Conservation (phyloP, 2,797 vertebrate genomes). For the Sebastes dallii region DNA sequence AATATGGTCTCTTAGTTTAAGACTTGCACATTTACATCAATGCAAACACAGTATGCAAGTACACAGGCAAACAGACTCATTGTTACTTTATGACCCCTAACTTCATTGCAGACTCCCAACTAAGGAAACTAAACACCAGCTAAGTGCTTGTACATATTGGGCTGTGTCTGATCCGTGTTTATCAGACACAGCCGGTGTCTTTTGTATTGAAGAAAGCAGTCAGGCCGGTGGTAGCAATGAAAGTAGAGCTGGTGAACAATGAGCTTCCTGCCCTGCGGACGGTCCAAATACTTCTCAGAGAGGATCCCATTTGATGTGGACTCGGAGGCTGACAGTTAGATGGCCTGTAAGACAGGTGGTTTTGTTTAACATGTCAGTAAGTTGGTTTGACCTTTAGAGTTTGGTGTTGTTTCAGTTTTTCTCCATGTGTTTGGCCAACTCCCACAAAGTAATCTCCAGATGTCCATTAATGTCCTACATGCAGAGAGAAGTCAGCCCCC, state of each 20-base stretch:
- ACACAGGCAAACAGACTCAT: slow-evolving; percentile 42
- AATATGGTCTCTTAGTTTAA: slow-evolving; percentile 54
- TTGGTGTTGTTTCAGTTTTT: slow-evolving; percentile 22
- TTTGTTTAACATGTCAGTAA: slow-evolving; percentile 25
- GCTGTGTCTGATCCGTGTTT: slow-evolving; percentile 7
- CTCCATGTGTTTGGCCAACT: neutral
- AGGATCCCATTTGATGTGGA: slow-evolving; percentile 56
- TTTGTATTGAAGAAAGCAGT: slow-evolving; percentile 33
- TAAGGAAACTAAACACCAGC: slow-evolving; percentile 41
- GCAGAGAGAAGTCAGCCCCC: slow-evolving; percentile 6
- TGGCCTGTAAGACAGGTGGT: slow-evolving; percentile 65
- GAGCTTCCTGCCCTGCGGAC: slow-evolving; percentile 50
- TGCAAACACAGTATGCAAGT: slow-evolving; percentile 74
- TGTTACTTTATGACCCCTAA: neutral
- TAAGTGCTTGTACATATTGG: slow-evolving; percentile 31
- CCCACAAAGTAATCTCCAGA: neutral
- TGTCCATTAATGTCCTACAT: neutral
- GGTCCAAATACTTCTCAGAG: slow-evolving; percentile 55
- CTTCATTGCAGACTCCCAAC: slow-evolving; percentile 1
- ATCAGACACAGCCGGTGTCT: slow-evolving; percentile 10
- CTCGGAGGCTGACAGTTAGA: slow-evolving; percentile 31
- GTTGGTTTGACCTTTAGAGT: slow-evolving; percentile 25
- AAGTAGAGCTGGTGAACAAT: neutral
- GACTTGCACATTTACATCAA: slow-evolving; percentile 72
- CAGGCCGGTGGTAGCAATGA: slow-evolving; percentile 3